These are phyloP conservation scores for Garrulus glandarius DNA, from an alignment of 2,797 vertebrate genomes.

Conservation along the genomic window DNA sequence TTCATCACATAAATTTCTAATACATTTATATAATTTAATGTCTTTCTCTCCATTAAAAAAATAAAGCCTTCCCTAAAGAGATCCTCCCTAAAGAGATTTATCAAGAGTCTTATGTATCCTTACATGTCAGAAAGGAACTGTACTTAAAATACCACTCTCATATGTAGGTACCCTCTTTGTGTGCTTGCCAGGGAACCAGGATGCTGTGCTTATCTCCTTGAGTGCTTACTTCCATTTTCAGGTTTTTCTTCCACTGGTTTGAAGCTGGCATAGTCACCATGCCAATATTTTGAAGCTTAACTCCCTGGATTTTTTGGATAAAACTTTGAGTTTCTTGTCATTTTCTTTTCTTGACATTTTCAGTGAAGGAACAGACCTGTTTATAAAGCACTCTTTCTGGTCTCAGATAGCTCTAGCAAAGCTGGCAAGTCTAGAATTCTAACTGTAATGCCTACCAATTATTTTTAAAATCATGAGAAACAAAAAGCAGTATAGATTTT, in stretches of 20 bases:
- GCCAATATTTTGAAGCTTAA: not conserved
- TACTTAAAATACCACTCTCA: not conserved
- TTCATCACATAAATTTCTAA: not conserved
- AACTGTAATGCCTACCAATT: not conserved
- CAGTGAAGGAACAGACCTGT: conserved; percentile 36
- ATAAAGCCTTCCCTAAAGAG: not conserved
- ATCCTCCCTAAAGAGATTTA: not conserved
- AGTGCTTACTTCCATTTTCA: not conserved
- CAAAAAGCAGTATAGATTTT: not conserved
- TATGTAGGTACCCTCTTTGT: rapidly evolving
- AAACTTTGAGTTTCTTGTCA: not conserved
- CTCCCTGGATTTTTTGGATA: not conserved
- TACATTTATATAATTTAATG: not conserved
- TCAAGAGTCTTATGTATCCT: not conserved
- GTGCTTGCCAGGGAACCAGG: not conserved
- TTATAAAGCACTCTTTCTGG: conserved; percentile 14
- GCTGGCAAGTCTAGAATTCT: not conserved
- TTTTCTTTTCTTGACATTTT: not conserved
- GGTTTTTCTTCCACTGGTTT: not conserved
- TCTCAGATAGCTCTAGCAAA: not conserved
- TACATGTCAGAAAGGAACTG: not conserved
- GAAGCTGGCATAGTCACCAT: not conserved
- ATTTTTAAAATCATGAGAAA: not conserved
- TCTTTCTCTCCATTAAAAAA: not conserved
- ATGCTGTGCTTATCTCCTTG: not conserved